Base-by-base conservation (phyloP, 2,113 vertebrate species). In the Zosterops japonicus region DNA sequence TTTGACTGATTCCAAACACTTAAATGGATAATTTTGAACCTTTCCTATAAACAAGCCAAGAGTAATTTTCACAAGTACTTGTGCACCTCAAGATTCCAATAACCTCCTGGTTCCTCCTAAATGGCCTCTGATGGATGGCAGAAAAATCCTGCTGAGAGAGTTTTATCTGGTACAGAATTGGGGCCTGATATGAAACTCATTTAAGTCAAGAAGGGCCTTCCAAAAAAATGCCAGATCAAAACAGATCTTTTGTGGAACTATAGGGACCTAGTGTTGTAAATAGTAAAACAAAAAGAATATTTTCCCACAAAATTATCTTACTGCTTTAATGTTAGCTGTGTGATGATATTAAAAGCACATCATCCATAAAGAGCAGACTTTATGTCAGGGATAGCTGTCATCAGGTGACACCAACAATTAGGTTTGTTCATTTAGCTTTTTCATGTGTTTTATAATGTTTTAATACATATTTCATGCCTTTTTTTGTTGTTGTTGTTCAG, bases 171-270 rank as follows among this genome's bases (percentile, higher is more conserved):
- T 70, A 16, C 6, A 69, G 42, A 65, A 49, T 28, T 41, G 14
- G 76, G 19, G 16, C 9, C 9, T 52, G 16, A 41, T 41, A 14
- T 46, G 9, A 83, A 69, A 27, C 3, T 72, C 8, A 1, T 57
- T 69, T 31, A 67, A 61, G 14, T 69, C 36, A 77, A 77, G 56
- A 22, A 60, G 12, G 11, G 8, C 41, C 41, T 89, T 77, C 44
- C 11, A 49, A 71, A 42, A 44, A 55, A 33, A 6, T 0, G 0
- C 13, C 10, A 52, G 56, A 68, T 2, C 16, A 41, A 68, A 93
- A 14, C 11, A 41, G 5, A 8, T 41, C 15, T 80, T 65, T 87
- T 57, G 6, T 53, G 16, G 12, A 74, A 14, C 20, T 49, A 11
- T 31, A 44, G 4, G 11, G 15, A 50, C 8, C 2, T 15, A 55